phyloP scores from a whole-genome alignment of 2,797 vertebrate genomes.

The Coilia nasus region DNA sequence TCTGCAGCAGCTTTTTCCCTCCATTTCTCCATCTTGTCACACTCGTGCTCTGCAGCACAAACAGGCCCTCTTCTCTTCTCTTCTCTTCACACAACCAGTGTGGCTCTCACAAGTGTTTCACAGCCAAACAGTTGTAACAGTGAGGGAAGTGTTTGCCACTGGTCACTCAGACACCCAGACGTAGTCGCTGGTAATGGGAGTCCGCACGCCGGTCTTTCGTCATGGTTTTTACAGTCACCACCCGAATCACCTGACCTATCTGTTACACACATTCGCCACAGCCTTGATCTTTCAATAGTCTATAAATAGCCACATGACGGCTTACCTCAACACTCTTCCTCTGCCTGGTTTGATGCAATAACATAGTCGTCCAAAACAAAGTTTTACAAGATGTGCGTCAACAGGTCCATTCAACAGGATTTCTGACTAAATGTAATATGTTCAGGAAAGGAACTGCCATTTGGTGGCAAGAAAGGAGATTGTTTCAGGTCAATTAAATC shows the following conservation, averaged over 20 bases:
- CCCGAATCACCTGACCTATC: slow-evolving; percentile 48
- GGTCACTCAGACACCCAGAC: slow-evolving; percentile 8
- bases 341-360: slow-evolving; percentile 16
- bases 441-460: not conserved
- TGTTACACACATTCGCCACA: slow-evolving; percentile 36
- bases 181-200: not conserved
- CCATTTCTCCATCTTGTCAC: slow-evolving; percentile 21
- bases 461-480: not conserved
- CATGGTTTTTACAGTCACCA: slow-evolving; percentile 43
- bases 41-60: not conserved
- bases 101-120: slow-evolving; percentile 4
- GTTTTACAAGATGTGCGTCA: not conserved
- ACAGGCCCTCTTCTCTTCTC: not conserved
- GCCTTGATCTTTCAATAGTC: slow-evolving; percentile 50
- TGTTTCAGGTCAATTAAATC: not conserved
- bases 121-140: not conserved
- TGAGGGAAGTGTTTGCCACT: not conserved
- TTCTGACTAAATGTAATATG: not conserved
- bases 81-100: not conserved
- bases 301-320: slow-evolving; percentile 47
- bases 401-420: not conserved
- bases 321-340: not conserved
- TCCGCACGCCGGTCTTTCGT: not conserved
- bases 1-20: slow-evolving; percentile 26
- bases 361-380: slow-evolving; percentile 10